These are phyloP conservation scores for Heterochromis multidens DNA, from an alignment of 2,113 vertebrate genomes.

Conservation along the genomic window DNA sequence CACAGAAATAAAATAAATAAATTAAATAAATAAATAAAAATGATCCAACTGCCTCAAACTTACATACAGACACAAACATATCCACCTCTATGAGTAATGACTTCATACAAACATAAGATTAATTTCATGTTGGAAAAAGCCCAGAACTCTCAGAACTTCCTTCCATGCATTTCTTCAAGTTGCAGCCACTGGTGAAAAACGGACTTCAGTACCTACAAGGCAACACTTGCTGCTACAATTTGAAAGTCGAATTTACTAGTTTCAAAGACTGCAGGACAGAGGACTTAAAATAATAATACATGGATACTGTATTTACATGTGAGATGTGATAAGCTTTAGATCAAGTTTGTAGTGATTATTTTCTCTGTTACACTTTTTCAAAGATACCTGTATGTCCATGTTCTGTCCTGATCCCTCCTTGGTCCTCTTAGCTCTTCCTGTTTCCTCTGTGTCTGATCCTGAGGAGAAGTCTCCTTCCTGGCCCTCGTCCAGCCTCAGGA, in stretches of 20 bases:
- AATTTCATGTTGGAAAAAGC: too few species aligned
- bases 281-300: too few species aligned
- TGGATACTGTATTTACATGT: background rate
- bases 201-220: too few species aligned
- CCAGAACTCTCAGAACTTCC: too few species aligned
- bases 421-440: conserved; percentile 33
- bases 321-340: rapidly evolving
- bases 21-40: too few species aligned
- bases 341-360: background rate
- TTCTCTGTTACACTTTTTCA: background rate
- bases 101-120: too few species aligned
- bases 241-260: background rate
- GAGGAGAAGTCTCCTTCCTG: conserved; percentile 61
- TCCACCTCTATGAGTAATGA: background rate
- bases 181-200: background rate
- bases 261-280: background rate
- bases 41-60: background rate
- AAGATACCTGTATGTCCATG: conserved; percentile 85
- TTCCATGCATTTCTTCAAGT: background rate
- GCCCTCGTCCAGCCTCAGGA: conserved; percentile 78
- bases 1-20: background rate
- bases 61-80: background rate
- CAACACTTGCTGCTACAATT: background rate
- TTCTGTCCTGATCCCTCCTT: conserved; percentile 29
- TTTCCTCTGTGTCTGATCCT: conserved; percentile 63